These are phyloP conservation scores for Diglossa brunneiventris DNA, from an alignment of 2,113 vertebrate genomes.

Conservation along the genomic window DNA sequence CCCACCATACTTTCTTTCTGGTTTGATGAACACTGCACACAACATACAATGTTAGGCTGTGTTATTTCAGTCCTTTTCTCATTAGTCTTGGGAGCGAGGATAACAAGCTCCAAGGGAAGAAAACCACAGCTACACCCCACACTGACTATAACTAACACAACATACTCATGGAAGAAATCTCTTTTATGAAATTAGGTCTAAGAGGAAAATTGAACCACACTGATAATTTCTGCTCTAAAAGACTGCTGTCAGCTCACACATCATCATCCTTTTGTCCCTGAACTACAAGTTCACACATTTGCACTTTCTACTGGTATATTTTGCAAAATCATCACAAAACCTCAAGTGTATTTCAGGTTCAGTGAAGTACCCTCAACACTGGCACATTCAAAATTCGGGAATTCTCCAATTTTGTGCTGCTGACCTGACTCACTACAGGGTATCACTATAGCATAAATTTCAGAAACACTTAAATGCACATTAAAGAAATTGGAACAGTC, in stretches of 20 bases:
- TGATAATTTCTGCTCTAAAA: not conserved
- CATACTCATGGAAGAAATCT: not conserved
- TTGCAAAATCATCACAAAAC: not conserved
- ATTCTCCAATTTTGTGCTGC: not conserved
- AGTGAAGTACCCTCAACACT: not conserved
- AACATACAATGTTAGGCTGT: not conserved
- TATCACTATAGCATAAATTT: not conserved
- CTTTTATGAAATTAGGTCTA: not conserved
- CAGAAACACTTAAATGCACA: not conserved
- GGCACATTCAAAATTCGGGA: not conserved
- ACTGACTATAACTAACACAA: not conserved
- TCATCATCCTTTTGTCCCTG: not conserved
- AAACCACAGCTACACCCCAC: not conserved
- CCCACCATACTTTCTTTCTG: not conserved
- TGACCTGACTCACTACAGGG: rapidly evolving
- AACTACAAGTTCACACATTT: not conserved
- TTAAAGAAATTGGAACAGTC: not conserved
- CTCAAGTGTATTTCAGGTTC: not conserved
- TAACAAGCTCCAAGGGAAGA: not conserved
- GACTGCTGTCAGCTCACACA: not conserved
- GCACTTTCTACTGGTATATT: not conserved
- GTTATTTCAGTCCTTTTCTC: not conserved
- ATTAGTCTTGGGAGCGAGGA: not conserved
- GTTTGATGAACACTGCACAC: not conserved
- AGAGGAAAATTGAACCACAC: not conserved